Evolutionary conservation across 2,888 invertebrate genomes (phyloP).

Genomic region (Notodonta ziczac): DNA sequence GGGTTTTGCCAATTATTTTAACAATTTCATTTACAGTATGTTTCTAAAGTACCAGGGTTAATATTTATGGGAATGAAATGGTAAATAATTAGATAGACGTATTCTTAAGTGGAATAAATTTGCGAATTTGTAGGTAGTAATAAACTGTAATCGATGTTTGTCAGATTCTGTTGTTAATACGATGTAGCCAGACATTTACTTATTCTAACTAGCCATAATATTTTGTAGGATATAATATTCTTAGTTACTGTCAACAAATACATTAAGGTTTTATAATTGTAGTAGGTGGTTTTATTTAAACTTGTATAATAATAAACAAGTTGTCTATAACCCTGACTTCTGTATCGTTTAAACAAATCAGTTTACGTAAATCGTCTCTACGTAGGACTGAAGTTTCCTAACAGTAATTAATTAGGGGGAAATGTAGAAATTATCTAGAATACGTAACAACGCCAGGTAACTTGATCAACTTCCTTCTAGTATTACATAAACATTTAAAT

Average conservation of each 20-base stretch:
- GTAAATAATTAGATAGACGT: no score
- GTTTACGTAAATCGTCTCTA: conserved; percentile 4
- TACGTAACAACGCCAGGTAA: conserved; percentile 19
- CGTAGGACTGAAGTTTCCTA: background rate
- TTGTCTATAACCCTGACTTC: conserved; percentile 5
- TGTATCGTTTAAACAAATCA: background rate
- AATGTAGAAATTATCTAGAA: conserved; percentile 26
- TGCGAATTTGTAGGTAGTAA: no score
- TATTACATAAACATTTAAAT: conserved; percentile 1
- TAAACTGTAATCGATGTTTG: no score
- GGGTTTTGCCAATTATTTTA: no score
- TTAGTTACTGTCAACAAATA: background rate
- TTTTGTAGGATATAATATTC: no score
- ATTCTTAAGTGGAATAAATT: no score
- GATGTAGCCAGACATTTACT: no score
- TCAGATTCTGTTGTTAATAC: no score
- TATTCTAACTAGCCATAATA: no score
- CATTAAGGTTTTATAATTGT: background rate
- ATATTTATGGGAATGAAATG: no score
- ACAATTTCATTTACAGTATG: no score
- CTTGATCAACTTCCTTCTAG: conserved; percentile 11
- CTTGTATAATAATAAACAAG: background rate
- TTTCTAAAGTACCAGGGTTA: no score
- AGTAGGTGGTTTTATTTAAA: background rate
- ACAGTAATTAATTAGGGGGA: conserved; percentile 25